Percentiles rank a stretch among this genome's conserved stretches.
phyloP scores from a whole-genome alignment of 2,113 vertebrate species.

The Callithrix jacchus region DNA sequence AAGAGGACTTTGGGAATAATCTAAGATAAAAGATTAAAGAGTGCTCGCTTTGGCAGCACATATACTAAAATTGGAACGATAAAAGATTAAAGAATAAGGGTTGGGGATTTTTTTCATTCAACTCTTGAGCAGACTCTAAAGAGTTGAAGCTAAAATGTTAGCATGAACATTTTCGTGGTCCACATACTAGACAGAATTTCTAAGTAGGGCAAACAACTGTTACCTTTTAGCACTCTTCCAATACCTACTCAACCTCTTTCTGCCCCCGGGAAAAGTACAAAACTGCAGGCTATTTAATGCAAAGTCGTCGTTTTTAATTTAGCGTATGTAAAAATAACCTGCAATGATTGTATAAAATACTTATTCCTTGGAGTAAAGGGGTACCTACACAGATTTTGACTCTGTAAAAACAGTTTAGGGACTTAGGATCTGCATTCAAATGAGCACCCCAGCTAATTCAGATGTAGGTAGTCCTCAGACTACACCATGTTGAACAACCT shows the following conservation, averaged over 20 bases:
- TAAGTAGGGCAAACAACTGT: not conserved
- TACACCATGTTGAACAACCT: not conserved
- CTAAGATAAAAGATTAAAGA: not conserved
- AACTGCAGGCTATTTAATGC: not conserved
- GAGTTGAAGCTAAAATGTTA: not conserved
- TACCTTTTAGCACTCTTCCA: not conserved
- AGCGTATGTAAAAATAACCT: not conserved
- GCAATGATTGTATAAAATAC: not conserved
- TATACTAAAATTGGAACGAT: too few species aligned
- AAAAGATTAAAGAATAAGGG: not conserved
- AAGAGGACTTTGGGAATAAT: not conserved
- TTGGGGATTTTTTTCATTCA: not conserved
- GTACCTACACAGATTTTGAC: not conserved
- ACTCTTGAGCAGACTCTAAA: not conserved
- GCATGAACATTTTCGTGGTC: not conserved
- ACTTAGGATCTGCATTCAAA: not conserved
- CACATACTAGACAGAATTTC: not conserved
- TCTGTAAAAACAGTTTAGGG: not conserved
- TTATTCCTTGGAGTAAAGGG: not conserved
- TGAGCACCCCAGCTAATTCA: not conserved
- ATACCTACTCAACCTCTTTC: not conserved
- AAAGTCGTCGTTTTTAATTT: not conserved
- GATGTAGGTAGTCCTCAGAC: not conserved
- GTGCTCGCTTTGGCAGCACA: too few species aligned
- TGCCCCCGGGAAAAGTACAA: not conserved